Conservation (phyloP, 2,888 invertebrate species). For the Phaonia tiefii region DNA sequence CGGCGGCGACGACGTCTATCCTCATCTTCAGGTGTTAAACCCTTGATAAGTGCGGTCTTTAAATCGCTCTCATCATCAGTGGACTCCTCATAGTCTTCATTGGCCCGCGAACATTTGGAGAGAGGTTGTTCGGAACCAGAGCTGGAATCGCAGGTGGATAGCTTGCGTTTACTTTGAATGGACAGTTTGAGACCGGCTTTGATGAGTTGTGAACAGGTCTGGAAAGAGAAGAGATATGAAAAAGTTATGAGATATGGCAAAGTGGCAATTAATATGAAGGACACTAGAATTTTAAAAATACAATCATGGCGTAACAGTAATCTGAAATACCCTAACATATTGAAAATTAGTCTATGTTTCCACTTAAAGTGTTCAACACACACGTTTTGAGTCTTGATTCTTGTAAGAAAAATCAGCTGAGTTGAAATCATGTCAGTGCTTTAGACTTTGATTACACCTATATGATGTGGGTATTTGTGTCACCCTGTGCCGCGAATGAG, state of each 20-base stretch:
- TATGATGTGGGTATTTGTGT: too few species aligned
- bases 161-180: constrained; percentile 92
- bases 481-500: too few species aligned
- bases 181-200: constrained; percentile 94
- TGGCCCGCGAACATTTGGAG: constrained; percentile 80
- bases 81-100: constrained; percentile 78
- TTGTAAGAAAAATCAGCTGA: too few species aligned
- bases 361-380: too few species aligned
- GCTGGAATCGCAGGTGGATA: constrained; percentile 84
- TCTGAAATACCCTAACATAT: too few species aligned
- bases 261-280: not conserved
- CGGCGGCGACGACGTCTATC: constrained; percentile 91
- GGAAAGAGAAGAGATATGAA: constrained; percentile 72
- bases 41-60: constrained; percentile 77
- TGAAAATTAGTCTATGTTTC: too few species aligned
- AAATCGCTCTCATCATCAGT: constrained; percentile 82
- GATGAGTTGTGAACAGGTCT: constrained; percentile 94
- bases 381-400: too few species aligned
- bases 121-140: constrained; percentile 80
- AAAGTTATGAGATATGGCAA: not conserved
- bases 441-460: too few species aligned
- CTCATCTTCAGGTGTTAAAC: constrained; percentile 94
- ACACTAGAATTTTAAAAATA: too few species aligned
- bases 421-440: too few species aligned
- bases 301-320: too few species aligned